phyloP scores from a whole-genome alignment of 2,888 invertebrate species.

The Cheiracanthium punctorium region DNA sequence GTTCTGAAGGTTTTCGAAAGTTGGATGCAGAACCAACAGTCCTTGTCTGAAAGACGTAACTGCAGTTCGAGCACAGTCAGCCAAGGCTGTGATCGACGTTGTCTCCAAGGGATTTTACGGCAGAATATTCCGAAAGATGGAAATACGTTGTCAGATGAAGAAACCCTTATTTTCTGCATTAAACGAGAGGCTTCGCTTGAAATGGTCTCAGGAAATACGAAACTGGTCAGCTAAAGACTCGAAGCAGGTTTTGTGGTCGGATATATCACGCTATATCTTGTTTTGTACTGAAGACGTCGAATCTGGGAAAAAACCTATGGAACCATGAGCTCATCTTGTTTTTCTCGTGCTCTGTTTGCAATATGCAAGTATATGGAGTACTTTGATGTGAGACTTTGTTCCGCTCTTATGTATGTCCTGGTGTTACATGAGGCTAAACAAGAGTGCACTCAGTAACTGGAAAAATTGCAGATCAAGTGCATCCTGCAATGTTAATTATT shows the following conservation, averaged over 20 bases:
- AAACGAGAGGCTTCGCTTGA: not conserved
- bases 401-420: not conserved
- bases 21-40: not conserved
- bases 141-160: not conserved
- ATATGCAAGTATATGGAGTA: not conserved
- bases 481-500: not conserved
- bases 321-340: not conserved
- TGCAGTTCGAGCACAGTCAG: too few relatives aligned
- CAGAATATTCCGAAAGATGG: not conserved
- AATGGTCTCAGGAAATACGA: not conserved
- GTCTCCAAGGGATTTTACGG: not conserved
- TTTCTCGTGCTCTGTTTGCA: not conserved
- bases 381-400: not conserved
- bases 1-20: not conserved
- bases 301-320: not conserved
- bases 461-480: not conserved
- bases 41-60: not conserved
- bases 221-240: not conserved
- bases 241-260: not conserved
- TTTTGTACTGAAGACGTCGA: not conserved
- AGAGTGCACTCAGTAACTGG: not conserved
- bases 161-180: not conserved
- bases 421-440: not conserved
- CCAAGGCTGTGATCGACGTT: too few relatives aligned
- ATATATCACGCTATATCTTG: not conserved